A percentile compares a stretch with the other conserved stretches of the same genome.
Evolutionary conservation across 2,113 vertebrate species (phyloP).

Genomic region (Otocyon megalotis): DNA sequence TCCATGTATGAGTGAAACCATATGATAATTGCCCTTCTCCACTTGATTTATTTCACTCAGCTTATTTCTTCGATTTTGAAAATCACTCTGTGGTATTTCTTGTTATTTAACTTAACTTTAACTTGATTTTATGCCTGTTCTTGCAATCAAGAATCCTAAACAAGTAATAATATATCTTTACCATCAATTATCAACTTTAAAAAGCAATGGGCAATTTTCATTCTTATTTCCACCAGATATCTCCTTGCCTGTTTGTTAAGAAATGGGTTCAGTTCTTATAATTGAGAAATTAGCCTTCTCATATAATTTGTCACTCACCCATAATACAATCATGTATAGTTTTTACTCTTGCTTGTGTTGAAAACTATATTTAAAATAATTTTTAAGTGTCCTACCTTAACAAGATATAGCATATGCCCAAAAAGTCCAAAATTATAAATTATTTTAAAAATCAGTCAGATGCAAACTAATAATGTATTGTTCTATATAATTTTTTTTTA

Average conservation of each 20-base stretch:
- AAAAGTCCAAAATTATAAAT: background rate
- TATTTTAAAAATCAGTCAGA: background rate
- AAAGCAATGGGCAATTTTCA: background rate
- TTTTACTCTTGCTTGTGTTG: background rate
- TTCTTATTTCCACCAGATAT: background rate
- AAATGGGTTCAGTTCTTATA: background rate
- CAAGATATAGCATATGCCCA: background rate
- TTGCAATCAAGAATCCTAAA: background rate
- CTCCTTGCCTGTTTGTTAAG: background rate
- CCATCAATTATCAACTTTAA: background rate
- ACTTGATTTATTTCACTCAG: too few relatives aligned
- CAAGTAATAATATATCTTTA: background rate
- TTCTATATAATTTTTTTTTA: background rate
- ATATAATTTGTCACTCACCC: background rate
- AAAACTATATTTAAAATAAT: background rate
- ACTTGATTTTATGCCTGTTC: background rate
- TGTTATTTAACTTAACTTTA: background rate
- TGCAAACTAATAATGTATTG: background rate
- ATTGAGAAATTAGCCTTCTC: background rate
- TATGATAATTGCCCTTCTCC: too few relatives aligned
- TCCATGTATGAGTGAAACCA: too few relatives aligned
- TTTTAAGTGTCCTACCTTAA: background rate
- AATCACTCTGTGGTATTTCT: background rate
- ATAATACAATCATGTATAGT: background rate
- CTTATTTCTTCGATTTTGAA: background rate